Conservation (phyloP, 2,888 invertebrate genomes). For the Lobophora halterata region DNA sequence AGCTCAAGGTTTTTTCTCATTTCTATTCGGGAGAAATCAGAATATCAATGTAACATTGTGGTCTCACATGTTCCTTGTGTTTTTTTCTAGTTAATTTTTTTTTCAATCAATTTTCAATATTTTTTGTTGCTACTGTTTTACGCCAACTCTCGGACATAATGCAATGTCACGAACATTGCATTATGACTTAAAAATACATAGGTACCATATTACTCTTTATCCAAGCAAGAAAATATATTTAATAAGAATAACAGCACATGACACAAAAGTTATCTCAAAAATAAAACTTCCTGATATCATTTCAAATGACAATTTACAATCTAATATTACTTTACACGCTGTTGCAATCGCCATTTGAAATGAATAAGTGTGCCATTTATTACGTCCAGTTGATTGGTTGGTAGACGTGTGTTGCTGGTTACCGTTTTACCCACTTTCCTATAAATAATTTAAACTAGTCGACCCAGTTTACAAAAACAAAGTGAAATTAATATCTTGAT, state of each 20-base stretch:
- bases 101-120: no score
- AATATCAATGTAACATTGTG: no score
- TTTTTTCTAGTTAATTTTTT: no score
- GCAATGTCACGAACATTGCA: no score
- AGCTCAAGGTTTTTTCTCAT: no score
- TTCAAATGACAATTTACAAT: constrained; percentile 12
- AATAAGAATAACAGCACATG: constrained; percentile 36
- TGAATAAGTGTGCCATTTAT: constrained; percentile 16
- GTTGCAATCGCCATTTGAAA: constrained; percentile 18
- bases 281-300: constrained; percentile 9
- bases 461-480: constrained; percentile 42
- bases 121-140: no score
- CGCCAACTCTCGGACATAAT: no score
- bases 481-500: constrained; percentile 48
- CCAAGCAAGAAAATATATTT: constrained; percentile 6
- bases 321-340: constrained; percentile 15
- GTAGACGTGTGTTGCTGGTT: constrained; percentile 12
- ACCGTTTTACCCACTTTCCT: constrained; percentile 17
- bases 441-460: constrained; percentile 22
- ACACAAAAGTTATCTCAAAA: constrained; percentile 20
- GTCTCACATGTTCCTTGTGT: no score
- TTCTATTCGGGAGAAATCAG: no score
- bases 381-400: constrained; percentile 19
- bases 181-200: no score
- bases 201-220: no score